These are phyloP conservation scores for Gnathonemus longibarbis DNA, from an alignment of 2,113 vertebrate species.

Conservation along the genomic window DNA sequence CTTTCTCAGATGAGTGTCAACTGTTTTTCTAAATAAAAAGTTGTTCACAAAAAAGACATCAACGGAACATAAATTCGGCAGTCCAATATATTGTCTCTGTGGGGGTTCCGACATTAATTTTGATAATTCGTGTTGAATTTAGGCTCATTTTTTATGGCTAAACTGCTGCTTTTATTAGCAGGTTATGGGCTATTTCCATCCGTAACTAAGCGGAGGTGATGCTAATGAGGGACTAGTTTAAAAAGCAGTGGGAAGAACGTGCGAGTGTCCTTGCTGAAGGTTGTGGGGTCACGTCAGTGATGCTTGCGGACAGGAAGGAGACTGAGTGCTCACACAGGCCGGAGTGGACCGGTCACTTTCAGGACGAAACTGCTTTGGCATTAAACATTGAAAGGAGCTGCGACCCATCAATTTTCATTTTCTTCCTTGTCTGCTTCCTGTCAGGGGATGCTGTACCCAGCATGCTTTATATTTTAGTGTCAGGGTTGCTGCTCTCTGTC, in stretches of 20 bases:
- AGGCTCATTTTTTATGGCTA: not conserved
- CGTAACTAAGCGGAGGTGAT: not conserved
- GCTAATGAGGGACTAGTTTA: not conserved
- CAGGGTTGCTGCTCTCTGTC: not conserved
- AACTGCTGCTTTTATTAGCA: not conserved
- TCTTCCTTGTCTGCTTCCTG: not conserved
- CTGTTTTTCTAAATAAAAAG: not conserved
- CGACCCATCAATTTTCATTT: not conserved
- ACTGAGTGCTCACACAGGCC: not conserved
- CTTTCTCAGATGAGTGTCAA: not conserved
- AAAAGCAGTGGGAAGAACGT: not conserved
- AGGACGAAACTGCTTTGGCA: not conserved
- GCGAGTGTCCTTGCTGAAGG: not conserved
- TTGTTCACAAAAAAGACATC: not conserved
- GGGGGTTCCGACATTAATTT: not conserved
- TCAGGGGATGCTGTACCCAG: not conserved
- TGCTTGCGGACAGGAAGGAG: not conserved
- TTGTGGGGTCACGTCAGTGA: not conserved
- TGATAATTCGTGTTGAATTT: not conserved
- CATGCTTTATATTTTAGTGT: not conserved
- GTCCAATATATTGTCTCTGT: not conserved
- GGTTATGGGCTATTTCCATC: not conserved
- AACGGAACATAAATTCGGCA: not conserved
- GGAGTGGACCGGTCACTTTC: not conserved
- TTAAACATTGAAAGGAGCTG: slow-evolving; percentile 4